Base-by-base conservation (phyloP, 2,888 invertebrate genomes). In the Callosobruchus maculatus region DNA sequence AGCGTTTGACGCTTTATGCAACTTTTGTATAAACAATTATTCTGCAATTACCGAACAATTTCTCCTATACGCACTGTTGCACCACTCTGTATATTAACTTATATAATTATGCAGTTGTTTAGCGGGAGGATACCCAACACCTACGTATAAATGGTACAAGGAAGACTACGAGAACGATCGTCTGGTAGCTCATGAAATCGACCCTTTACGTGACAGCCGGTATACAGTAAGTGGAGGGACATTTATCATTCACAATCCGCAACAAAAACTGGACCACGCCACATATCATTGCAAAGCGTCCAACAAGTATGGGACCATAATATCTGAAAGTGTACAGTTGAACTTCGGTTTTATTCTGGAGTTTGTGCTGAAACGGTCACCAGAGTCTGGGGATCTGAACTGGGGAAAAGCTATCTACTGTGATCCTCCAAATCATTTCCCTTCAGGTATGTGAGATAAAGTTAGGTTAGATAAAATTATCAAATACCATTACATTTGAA, bases 341-440 rank as follows among this genome's bases (percentile, higher is more conserved):
- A 94, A 95, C 70, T 98, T 97, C 88, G 98, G 97, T 31, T 93
- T 90, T 83, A 96, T 97, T 78, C 91, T 94, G 84, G 96, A 97
- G 86, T 97, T 97, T 82, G 97, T 96, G 87, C 90, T 95, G 78
- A 95, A 95, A 84, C 90, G 97, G 74, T 93, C 96, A 0, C 89
- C 92, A 69, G 97, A 97, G 87, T 90, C 90, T 77, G 97, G 96
- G 7, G 94, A 95, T 81, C 94, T 96, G 86, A 96, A 97, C 87
- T 97, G 97, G 97, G 97, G 97, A 66, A 97, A 97, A 89, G 93
- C 95, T 0, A 92, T 97, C 79, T 94, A 93, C 79, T 97, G 97
- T 88, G 97, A 97, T 88, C 95, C 97, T 20, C 98, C 98, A 0
- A 95, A 95, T 79, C 95, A 95, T 88, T 97, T 94, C 86, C 97